Evolutionary conservation across 1,140 invertebrate genomes (phyloP), one percentile per base, ranked within the genome.

Genomic region (Sinonovacula constricta): DNA sequence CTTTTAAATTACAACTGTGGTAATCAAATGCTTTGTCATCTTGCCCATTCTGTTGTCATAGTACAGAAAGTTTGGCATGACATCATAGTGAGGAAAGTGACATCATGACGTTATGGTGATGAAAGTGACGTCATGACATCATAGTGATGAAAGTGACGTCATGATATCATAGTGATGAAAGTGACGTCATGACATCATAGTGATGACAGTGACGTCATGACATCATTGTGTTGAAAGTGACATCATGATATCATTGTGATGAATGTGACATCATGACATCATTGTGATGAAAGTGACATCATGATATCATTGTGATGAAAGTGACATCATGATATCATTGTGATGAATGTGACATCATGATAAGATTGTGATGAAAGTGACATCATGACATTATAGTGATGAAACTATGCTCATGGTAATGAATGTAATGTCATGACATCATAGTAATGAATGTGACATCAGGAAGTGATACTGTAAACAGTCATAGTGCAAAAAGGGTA

Each of bases 101-200:
- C 45, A 45, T 51, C 18, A 54, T 69, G 66, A 69, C 30, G 3
- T 53, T 45, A 57, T 57, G 31, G 12, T 7, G 24, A 24, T n/a
- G 15, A n/a, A 36, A 14, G 2, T 65, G 7, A 36, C n/a, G 24
- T 39, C 28, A 36, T 65, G 33, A 65, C 34, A 7, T 24, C 34
- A 2, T 66, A 5, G 24, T 66, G 53, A 71, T 24, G 34, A 71
- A 39, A 60, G 62, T 51, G 34, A 49, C 69, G 39, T 62, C 30
- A 22, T 72, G 66, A 68, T 30, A 22, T 54, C 66, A 33, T 65
- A 30, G 26, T 49, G 28, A 51, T n/a, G 2, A 67, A 67, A 49
- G 39, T 45, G 39, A 67, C 4, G 18, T 49, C 14, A 36, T 67
- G 26, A 14, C 22, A 14, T 2, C 34, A 22, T 34, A 22, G 30